Evolutionary conservation across 30 jellyfish, hydroid and myxozoan species (phyloP), one percentile per base, ranked within the genome.

Genomic region (Haliclystus octoradiatus): DNA sequence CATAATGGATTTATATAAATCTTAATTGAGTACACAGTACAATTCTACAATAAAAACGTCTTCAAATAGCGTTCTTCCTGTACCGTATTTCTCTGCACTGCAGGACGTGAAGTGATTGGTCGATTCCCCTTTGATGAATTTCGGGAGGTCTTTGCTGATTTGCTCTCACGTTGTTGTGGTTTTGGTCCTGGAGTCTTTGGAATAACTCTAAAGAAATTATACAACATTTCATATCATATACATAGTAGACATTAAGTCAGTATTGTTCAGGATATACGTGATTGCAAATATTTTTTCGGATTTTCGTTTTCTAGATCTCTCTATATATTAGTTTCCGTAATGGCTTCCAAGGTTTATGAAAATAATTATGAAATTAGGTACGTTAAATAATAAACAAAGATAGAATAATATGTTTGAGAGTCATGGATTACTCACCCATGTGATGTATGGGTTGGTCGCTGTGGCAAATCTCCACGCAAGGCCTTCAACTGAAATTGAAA

Each of bases 121-220:
- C 22, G 60, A 63, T 4, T 5, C 26, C 53, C 29, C 53, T 28
- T 19, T 4, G 26, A 23, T 23, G 75, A 26, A 7, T 60, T 62
- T 61, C 90, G 70, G 27, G 65, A 79, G 13, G 74, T 33, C 47
- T 68, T 69, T 28, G 92, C 92, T 0, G 92, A 79, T 71, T 79
- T 79, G 47, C 73, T 63, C 32, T 52, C 67, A 28, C 83, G 46
- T 40, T 40, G 14, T 40, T 40, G 57, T 40, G 9, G 9, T 40
- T 40, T 9, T 40, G 57, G 57, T 5, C 57, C 57, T 5, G 57
- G 57, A 40, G 57, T 40, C 57, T 40, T 40, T 40, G 57, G 57
- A 40, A 40, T 40, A 9, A 40, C 57, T 9, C 57, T n/a, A n/a
- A n/a, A n/a, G n/a, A n/a, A n/a, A n/a, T n/a, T n/a, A n/a, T n/a